A percentile compares a stretch with the other conserved stretches of the same genome.
Conservation (phyloP, 2,888 invertebrate species). For the Tenthredo amoena region DNA sequence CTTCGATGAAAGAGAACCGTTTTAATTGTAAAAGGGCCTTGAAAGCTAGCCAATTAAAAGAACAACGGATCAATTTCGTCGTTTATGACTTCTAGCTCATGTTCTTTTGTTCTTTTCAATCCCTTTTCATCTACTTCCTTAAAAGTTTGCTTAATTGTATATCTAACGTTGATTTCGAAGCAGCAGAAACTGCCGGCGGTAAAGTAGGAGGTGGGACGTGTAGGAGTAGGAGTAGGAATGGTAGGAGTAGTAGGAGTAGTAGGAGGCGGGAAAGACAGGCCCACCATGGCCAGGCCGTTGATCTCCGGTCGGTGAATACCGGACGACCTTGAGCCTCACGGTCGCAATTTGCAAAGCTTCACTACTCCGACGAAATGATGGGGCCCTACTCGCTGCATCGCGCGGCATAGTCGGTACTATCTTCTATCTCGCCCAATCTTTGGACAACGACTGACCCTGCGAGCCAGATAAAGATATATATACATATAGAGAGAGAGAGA, state of each 20-base stretch:
- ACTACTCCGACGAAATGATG: neutral
- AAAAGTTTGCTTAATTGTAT: neutral
- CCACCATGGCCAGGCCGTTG: constrained; percentile 48
- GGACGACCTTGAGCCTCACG: constrained; percentile 76
- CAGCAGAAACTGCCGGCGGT: constrained; percentile 66
- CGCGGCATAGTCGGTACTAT: neutral
- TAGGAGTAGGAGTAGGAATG: neutral
- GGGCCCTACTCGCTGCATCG: neutral
- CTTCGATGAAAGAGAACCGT: too few relatives aligned
- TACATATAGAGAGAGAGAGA: neutral
- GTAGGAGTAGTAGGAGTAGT: constrained; percentile 28
- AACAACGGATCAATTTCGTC: too few relatives aligned
- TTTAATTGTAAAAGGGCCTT: too few relatives aligned
- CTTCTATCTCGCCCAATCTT: neutral
- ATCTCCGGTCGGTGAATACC: constrained; percentile 72
- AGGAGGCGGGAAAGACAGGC: constrained; percentile 43
- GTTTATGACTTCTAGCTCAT: too few relatives aligned
- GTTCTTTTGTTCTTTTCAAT: neutral
- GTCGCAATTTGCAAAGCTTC: constrained; percentile 72
- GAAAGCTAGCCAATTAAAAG: too few relatives aligned
- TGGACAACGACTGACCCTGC: neutral
- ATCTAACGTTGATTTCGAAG: neutral
- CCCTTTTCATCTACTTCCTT: neutral
- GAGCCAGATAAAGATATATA: neutral
- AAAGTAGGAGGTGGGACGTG: constrained; percentile 54